Conservation (phyloP, 2,888 invertebrate species). For the Nebria brevicollis region DNA sequence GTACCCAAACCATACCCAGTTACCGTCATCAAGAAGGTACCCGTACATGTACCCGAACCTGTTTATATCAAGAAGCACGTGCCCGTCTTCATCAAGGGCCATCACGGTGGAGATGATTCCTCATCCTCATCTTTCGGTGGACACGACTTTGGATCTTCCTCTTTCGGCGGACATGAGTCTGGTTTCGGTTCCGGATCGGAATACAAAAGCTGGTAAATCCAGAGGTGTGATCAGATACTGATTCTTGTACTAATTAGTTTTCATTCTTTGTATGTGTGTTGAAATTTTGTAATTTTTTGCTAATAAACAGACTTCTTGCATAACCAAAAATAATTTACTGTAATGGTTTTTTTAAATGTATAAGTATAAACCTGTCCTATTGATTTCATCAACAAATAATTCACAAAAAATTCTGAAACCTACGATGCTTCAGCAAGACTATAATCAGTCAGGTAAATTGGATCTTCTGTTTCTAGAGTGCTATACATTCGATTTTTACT, state of each 20-base stretch:
- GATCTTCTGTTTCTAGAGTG: no score
- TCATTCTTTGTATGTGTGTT: neutral
- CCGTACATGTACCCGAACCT: constrained; percentile 65
- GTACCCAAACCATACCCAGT: constrained; percentile 51
- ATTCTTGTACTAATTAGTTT: neutral
- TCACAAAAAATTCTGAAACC: no score
- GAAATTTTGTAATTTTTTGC: neutral
- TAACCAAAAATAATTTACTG: neutral
- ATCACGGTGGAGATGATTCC: constrained; percentile 40
- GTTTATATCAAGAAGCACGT: constrained; percentile 67
- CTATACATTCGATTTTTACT: no score
- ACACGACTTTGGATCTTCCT: constrained; percentile 17
- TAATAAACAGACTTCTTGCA: neutral
- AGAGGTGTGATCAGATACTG: constrained; percentile 18
- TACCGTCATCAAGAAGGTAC: constrained; percentile 61
- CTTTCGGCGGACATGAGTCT: constrained; percentile 2
- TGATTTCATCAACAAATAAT: neutral
- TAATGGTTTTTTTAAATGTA: neutral
- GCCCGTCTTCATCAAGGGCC: constrained; percentile 58
- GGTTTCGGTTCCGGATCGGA: constrained; percentile 18
- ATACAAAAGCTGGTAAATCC: constrained; percentile 6
- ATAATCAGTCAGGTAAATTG: no score
- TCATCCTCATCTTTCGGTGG: constrained; percentile 3
- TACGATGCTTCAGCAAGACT: no score
- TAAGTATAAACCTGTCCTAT: neutral